Percentiles rank a stretch among this genome's conserved stretches.
Conservation (phyloP, 2,113 vertebrate genomes). For the Tapirus terrestris region DNA sequence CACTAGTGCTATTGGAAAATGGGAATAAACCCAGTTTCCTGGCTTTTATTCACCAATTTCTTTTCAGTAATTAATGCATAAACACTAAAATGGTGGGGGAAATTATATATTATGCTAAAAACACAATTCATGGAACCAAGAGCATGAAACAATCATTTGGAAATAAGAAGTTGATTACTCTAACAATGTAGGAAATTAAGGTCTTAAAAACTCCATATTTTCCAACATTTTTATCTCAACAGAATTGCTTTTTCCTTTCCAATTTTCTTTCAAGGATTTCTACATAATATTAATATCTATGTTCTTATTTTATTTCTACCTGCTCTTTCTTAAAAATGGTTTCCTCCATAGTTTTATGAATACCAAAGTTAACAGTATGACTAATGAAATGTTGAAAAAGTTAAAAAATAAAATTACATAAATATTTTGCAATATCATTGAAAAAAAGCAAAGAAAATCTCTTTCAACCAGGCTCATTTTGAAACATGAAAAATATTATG, state of each 20-base stretch:
- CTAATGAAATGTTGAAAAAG: constrained; percentile 41
- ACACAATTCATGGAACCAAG: neutral
- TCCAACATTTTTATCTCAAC: constrained; percentile 1
- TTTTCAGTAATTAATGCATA: constrained; percentile 20
- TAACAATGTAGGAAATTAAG: neutral
- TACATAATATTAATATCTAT: neutral
- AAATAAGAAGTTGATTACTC: neutral
- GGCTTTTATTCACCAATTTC: constrained; percentile 39
- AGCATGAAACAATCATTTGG: neutral
- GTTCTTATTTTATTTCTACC: constrained; percentile 44
- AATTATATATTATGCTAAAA: neutral
- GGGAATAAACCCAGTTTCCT: constrained; percentile 7
- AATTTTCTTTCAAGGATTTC: constrained; percentile 22
- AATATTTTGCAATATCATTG: constrained; percentile 1
- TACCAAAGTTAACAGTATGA: constrained; percentile 21
- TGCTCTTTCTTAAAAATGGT: neutral
- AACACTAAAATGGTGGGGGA: neutral
- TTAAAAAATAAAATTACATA: constrained; percentile 52
- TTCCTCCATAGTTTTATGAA: constrained; percentile 38
- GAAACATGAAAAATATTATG: constrained; percentile 18
- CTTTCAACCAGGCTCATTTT: constrained; percentile 44
- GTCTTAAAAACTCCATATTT: constrained; percentile 42
- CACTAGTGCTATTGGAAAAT: constrained; percentile 52
- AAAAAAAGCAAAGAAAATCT: constrained; percentile 46
- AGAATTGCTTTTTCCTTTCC: neutral